Conservation (phyloP, 2,888 invertebrate genomes). For the Heliconius ismenius region DNA sequence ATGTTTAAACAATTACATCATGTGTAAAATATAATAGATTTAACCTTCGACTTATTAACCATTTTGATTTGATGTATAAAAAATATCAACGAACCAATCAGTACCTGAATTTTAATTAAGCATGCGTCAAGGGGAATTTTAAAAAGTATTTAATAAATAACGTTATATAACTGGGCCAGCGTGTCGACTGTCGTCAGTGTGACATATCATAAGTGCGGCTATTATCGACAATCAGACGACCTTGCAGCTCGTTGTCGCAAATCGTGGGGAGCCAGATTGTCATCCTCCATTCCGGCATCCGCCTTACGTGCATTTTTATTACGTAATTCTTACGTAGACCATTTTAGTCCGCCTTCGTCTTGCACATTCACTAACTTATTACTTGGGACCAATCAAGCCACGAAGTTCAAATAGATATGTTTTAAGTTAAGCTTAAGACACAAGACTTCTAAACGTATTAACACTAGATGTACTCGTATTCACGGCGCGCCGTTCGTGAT, state of each 20-base stretch:
- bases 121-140: slow-evolving; percentile 34
- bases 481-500: slow-evolving; percentile 60
- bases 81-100: not conserved
- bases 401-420: slow-evolving; percentile 29
- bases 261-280: slow-evolving; percentile 78
- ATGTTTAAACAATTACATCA: not conserved
- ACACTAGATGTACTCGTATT: slow-evolving; percentile 55
- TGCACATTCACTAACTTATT: slow-evolving; percentile 18
- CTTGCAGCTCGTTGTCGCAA: slow-evolving; percentile 78
- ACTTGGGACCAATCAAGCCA: not conserved
- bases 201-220: slow-evolving; percentile 65
- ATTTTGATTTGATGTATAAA: slow-evolving; percentile 3
- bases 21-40: not conserved
- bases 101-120: slow-evolving; percentile 7
- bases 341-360: slow-evolving; percentile 23
- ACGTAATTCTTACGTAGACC: slow-evolving; percentile 56
- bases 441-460: slow-evolving; percentile 58
- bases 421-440: slow-evolving; percentile 36
- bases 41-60: not conserved
- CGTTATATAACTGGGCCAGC: slow-evolving; percentile 63
- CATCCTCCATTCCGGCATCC: slow-evolving; percentile 77
- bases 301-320: slow-evolving; percentile 74
- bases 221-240: slow-evolving; percentile 80
- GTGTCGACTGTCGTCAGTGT: slow-evolving; percentile 57
- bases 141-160: slow-evolving; percentile 43